Base-by-base conservation (phyloP, 2,797 vertebrate genomes). In the Novumbra hubbsi region DNA sequence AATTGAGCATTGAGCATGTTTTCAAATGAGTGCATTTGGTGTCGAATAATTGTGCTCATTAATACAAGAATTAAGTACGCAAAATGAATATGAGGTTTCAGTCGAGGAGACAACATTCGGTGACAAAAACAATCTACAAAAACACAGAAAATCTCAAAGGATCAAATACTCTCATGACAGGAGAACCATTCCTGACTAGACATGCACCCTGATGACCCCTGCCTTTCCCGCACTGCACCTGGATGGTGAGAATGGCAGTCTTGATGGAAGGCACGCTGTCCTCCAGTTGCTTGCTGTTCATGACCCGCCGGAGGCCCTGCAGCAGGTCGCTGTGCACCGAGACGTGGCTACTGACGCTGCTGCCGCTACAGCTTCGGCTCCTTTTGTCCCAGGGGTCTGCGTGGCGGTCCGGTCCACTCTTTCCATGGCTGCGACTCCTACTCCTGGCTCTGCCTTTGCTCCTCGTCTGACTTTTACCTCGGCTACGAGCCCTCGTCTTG, bases 161-260 rank as follows among this genome's bases (percentile, higher is more conserved):
- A 32, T 2, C 32, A 41, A 41, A 41, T 41, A 41, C 41, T 12
- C n/a, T 57, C 55, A 41, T 41, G 19, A 5, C 50, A 52, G 17
- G 19, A 52, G 50, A 52, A 52, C n/a, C 21, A 21, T 50, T 4
- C 21, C 24, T 24, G 21, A 21, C 52, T 55, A 60, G 24, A 60
- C 55, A 24, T 12, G 24, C 55, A 21, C 55, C 9, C 6, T 60
- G 24, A 60, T 24, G 24, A 24, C 55, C 55, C 63, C 32, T 2
- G 30, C 9, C 63, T 30, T 65, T 34, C 28, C 17, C 16, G 27
- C 32, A 50, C 30, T 32, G 17, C 83, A 93, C 92, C 92, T 93
- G 91, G 78, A 96, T 94, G 82, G 94, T 95, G 62, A 95, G 87
- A 80, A 98, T 93, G 60, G 96, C 95, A 63, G 96, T 95, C 91